A percentile compares a stretch with the other conserved stretches of the same genome.
Conservation (phyloP, 53 echinoderm and acorn worm species). For the Temnopleurus reevesii region DNA sequence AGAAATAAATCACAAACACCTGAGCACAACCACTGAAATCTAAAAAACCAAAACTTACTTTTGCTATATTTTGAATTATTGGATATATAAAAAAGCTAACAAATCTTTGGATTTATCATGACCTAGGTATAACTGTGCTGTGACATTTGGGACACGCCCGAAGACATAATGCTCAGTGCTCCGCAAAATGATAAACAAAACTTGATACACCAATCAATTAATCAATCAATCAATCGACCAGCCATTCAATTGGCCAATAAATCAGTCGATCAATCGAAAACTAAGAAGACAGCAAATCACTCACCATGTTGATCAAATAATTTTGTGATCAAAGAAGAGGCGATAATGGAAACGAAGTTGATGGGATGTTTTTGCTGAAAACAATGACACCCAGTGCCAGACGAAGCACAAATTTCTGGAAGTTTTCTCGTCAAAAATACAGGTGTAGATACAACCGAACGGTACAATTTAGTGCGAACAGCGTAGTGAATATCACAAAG, state of each 20-base stretch:
- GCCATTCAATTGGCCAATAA: not conserved
- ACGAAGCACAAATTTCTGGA: not conserved
- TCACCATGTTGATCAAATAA: slow-evolving; percentile 20
- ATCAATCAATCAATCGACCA: not conserved
- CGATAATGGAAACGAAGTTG: not conserved
- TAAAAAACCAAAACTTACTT: not conserved
- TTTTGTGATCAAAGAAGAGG: not conserved
- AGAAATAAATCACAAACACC: not conserved
- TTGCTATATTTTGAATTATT: not conserved
- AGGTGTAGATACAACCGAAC: not conserved
- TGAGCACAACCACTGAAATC: not conserved
- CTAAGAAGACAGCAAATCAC: not conserved
- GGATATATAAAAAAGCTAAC: not conserved
- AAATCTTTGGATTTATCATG: too few relatives aligned
- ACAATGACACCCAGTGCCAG: not conserved
- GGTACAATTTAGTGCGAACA: not conserved
- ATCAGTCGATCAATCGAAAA: not conserved
- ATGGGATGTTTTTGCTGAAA: not conserved
- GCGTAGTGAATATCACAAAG: not conserved
- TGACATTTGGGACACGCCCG: not conserved
- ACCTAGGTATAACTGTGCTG: too few relatives aligned
- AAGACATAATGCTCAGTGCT: not conserved
- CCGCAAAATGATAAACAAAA: not conserved
- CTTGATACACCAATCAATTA: not conserved
- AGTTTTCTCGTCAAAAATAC: not conserved